phyloP scores from a whole-genome alignment of 2,797 vertebrate genomes.

The Phaenicophaeus curvirostris region DNA sequence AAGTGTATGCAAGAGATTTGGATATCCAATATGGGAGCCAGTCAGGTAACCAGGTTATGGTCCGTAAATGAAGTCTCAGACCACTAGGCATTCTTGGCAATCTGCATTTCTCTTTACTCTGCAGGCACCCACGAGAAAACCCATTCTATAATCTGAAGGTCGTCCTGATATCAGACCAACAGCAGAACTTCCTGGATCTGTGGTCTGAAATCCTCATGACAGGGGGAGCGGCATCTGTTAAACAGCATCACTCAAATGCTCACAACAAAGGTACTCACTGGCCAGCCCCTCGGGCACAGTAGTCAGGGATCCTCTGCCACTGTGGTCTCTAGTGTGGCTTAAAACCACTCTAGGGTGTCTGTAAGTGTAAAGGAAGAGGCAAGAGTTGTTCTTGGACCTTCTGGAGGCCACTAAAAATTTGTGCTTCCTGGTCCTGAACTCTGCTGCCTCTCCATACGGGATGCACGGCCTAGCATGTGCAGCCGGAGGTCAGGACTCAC shows the following conservation, averaged over 20 bases:
- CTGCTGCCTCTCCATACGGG: fast-evolving
- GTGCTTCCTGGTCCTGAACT: background rate
- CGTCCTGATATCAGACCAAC: conserved; percentile 88
- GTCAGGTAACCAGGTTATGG: background rate
- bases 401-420: background rate
- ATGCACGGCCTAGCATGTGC: background rate
- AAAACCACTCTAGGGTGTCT: background rate
- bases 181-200: conserved; percentile 83
- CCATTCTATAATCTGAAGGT: conserved; percentile 89
- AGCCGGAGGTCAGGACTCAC: background rate
- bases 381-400: background rate
- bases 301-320: background rate
- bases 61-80: background rate
- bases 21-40: background rate
- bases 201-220: conserved; percentile 90
- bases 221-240: conserved; percentile 86
- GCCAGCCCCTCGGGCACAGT: background rate
- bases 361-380: background rate
- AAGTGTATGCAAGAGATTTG: background rate
- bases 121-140: conserved; percentile 90
- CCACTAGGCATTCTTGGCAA: background rate
- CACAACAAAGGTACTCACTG: conserved; percentile 82
- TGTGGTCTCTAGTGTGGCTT: background rate
- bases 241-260: conserved; percentile 82
- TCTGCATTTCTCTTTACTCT: background rate